Evolutionary conservation across 92 coral and sea anemone genomes (phyloP).

Genomic region (Bergia puertoricense): DNA sequence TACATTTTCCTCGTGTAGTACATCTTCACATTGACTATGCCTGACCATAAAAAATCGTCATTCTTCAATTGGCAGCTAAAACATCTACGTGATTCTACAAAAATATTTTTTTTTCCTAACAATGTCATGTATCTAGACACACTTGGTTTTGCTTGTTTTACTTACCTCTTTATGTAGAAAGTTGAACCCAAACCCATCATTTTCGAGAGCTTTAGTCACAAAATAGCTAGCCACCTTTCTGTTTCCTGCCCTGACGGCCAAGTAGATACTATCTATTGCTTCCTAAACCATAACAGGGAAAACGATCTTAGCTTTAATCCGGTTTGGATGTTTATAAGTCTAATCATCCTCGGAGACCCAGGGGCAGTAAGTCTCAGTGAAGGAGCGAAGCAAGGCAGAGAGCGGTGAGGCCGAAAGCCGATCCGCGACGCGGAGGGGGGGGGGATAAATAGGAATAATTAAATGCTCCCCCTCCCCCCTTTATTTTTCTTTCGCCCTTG

Average conservation of each 20-base stretch:
- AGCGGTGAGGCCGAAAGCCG: too few species aligned
- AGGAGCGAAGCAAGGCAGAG: too few species aligned
- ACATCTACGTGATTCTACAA: neutral
- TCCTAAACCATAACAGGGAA: conserved; percentile 25
- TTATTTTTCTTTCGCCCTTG: too few species aligned
- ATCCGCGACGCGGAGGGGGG: too few species aligned
- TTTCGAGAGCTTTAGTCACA: conserved; percentile 75
- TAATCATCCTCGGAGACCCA: neutral
- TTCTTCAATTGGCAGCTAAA: neutral
- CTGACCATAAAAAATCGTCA: neutral
- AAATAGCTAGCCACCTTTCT: conserved; percentile 79
- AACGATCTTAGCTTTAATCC: neutral
- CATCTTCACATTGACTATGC: neutral
- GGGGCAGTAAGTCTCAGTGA: too few species aligned
- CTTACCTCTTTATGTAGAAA: conserved; percentile 85
- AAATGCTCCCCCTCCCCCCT: too few species aligned
- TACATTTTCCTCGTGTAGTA: neutral
- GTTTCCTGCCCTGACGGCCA: conserved; percentile 78
- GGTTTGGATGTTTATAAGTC: neutral
- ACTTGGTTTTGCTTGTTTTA: neutral
- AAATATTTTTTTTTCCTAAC: neutral
- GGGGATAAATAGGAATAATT: too few species aligned
- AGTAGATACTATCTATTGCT: conserved; percentile 58
- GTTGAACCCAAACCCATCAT: conserved; percentile 81
- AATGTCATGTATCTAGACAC: too few species aligned